Evolutionary conservation across 1,140 invertebrate species (phyloP).

Genomic region (Cherax destructor): DNA sequence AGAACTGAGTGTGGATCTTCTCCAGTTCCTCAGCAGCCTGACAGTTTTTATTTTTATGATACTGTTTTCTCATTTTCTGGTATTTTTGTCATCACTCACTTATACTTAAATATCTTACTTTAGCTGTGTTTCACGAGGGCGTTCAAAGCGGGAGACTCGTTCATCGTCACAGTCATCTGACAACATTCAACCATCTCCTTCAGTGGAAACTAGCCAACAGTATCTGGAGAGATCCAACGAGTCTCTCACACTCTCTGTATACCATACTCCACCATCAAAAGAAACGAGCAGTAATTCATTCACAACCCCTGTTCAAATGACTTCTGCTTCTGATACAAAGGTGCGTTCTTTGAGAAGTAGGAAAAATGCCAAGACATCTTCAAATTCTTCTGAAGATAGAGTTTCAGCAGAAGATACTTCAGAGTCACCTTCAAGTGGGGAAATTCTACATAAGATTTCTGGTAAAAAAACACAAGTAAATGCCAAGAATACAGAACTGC

Average conservation of each 20-base stretch:
- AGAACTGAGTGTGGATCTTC: too few species aligned
- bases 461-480: neutral
- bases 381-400: neutral
- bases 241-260: neutral
- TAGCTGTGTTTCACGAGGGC: neutral
- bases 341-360: neutral
- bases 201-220: neutral
- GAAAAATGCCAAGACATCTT: neutral
- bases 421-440: neutral
- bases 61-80: too few species aligned
- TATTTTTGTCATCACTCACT: too few species aligned
- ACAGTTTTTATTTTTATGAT: too few species aligned
- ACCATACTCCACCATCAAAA: neutral
- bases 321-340: neutral
- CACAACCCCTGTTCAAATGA: neutral
- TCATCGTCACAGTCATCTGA: neutral
- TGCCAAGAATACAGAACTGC: neutral
- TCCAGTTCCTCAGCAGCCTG: too few species aligned
- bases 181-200: neutral
- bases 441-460: neutral
- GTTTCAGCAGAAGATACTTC: neutral
- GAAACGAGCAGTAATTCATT: neutral
- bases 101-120: neutral
- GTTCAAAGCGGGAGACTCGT: neutral
- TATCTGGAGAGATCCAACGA: neutral